phyloP scores from a whole-genome alignment of 2,113 vertebrate species.

The Marcusenius ussheri region DNA sequence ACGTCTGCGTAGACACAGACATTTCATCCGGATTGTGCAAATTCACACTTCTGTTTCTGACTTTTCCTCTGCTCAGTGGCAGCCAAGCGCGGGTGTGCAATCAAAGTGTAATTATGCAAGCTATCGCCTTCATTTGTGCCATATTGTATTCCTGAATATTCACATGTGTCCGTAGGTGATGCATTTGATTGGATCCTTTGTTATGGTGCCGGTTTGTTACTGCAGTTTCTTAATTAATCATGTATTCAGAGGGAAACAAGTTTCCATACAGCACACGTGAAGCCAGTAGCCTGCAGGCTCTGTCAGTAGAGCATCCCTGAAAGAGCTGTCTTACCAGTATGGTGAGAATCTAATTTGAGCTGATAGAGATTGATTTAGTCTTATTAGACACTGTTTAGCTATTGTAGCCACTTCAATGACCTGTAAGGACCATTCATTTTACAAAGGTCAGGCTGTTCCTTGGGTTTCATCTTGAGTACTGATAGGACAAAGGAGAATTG shows the following conservation, averaged over 20 bases:
- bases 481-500: not conserved
- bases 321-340: not conserved
- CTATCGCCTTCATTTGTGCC: not conserved
- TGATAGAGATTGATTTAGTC: not conserved
- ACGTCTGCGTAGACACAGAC: not conserved
- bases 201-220: not conserved
- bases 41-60: not conserved
- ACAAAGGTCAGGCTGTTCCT: not conserved
- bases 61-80: not conserved
- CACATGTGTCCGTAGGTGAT: conserved; percentile 18
- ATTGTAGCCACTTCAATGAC: not conserved
- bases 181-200: conserved; percentile 19
- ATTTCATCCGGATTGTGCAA: not conserved
- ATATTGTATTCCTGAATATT: conserved; percentile 5
- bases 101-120: conserved; percentile 28
- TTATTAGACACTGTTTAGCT: not conserved
- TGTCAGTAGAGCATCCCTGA: not conserved
- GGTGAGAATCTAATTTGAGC: not conserved
- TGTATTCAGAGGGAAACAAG: not conserved
- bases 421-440: not conserved
- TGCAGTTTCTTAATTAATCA: not conserved
- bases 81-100: conserved; percentile 22
- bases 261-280: not conserved
- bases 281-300: not conserved
- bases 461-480: not conserved